Evolutionary conservation across 2,888 invertebrate genomes (phyloP).

Genomic region (Asteroscopus sphinx): DNA sequence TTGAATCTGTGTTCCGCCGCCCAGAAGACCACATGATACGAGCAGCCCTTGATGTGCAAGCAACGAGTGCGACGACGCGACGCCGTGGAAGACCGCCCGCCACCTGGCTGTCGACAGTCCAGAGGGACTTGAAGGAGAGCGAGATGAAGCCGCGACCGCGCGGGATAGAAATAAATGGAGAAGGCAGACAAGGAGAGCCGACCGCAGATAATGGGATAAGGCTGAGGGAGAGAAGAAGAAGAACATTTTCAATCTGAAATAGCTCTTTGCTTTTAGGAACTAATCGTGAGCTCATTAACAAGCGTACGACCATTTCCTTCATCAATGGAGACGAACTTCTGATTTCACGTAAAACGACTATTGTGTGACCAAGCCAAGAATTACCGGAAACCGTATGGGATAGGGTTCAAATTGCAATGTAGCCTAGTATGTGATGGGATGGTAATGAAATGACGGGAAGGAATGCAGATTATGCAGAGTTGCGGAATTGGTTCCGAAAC

Average conservation of each 20-base stretch:
- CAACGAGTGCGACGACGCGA: too few species aligned
- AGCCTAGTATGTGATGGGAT: neutral
- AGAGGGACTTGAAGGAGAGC: too few species aligned
- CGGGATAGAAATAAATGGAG: too few species aligned
- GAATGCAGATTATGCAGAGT: constrained; percentile 8
- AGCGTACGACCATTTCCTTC: constrained; percentile 2
- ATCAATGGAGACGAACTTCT: neutral
- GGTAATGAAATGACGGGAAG: neutral
- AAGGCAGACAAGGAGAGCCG: too few species aligned
- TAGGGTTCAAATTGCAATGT: constrained; percentile 1
- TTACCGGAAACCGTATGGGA: neutral
- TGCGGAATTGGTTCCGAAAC: constrained; percentile 12
- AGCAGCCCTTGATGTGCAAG: too few species aligned
- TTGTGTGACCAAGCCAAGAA: neutral
- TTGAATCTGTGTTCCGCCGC: too few species aligned
- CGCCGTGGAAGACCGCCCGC: too few species aligned
- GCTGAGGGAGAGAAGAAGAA: too few species aligned
- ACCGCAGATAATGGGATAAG: too few species aligned
- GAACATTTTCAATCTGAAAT: neutral
- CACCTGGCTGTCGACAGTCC: too few species aligned
- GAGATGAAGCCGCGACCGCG: too few species aligned
- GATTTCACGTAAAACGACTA: neutral
- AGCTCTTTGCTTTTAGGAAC: neutral
- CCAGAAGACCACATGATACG: too few species aligned
- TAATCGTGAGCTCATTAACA: neutral